Conservation (phyloP, 2,888 invertebrate genomes). For the Drosophila borborema region DNA sequence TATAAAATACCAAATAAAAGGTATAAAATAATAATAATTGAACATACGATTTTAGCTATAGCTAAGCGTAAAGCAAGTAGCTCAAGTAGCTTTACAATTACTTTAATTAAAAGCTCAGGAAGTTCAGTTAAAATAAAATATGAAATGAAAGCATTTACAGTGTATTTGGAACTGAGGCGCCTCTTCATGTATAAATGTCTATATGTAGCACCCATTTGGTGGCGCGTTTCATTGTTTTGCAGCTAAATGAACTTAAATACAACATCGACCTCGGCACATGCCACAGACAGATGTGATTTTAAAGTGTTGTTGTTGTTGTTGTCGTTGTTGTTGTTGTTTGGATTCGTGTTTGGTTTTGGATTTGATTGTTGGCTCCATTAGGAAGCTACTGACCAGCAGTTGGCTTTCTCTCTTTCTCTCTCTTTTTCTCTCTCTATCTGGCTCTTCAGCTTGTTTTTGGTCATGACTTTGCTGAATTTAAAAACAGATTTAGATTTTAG, state of each 20-base stretch:
- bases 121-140: no score
- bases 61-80: no score
- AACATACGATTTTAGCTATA: no score
- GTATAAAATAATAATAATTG: no score
- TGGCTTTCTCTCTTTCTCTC: not conserved
- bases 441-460: constrained; percentile 3
- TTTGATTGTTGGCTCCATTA: constrained; percentile 49
- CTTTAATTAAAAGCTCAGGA: no score
- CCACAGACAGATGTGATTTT: constrained; percentile 31
- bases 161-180: not conserved
- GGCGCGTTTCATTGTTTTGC: constrained; percentile 27
- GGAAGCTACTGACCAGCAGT: constrained; percentile 18
- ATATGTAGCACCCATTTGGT: not conserved
- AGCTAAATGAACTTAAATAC: constrained; percentile 57
- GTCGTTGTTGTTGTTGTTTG: constrained; percentile 8
- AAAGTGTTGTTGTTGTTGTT: constrained; percentile 28
- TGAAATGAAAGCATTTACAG: not conserved
- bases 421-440: not conserved
- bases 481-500: constrained; percentile 32
- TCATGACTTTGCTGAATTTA: constrained; percentile 55
- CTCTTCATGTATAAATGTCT: not conserved
- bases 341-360: constrained; percentile 21
- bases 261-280: constrained; percentile 10
- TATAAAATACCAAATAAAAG: no score
- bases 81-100: no score